Conservation (phyloP, 1,140 invertebrate species). For the Daktulosphaira vitifoliae region DNA sequence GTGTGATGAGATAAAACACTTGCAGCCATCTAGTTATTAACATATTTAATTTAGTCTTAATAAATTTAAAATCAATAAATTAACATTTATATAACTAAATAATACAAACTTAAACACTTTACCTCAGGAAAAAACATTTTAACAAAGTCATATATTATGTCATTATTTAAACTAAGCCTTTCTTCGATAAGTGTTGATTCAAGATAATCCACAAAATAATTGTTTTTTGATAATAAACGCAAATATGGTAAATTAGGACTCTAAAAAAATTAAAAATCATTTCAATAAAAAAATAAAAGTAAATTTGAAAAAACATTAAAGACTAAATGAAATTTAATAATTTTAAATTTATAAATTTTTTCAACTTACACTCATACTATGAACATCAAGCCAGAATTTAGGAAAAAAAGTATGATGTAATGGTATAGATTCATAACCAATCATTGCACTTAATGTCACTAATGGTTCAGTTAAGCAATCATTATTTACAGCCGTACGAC, state of each 20-base stretch:
- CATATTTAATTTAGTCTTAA: not conserved
- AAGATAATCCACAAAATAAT: conserved; percentile 72
- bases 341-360: conserved; percentile 18
- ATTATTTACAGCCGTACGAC: conserved; percentile 74
- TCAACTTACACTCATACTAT: conserved; percentile 39
- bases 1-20: conserved; percentile 25
- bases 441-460: conserved; percentile 71
- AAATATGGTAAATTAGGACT: conserved; percentile 69
- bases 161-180: conserved; percentile 63
- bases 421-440: conserved; percentile 76
- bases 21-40: conserved; percentile 16
- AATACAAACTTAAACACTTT: too few relatives aligned
- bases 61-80: not conserved
- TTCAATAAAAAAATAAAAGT: too few relatives aligned
- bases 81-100: too few relatives aligned
- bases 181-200: conserved; percentile 73
- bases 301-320: too few relatives aligned
- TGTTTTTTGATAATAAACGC: conserved; percentile 63
- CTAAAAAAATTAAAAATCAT: too few relatives aligned
- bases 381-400: conserved; percentile 73
- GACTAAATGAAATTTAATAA: conserved; percentile 29
- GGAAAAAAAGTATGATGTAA: conserved; percentile 75
- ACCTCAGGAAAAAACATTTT: conserved; percentile 76
- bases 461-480: conserved; percentile 68
- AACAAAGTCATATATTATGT: conserved; percentile 70